Conservation (phyloP, 2,797 vertebrate genomes). For the Ceryle rudis region DNA sequence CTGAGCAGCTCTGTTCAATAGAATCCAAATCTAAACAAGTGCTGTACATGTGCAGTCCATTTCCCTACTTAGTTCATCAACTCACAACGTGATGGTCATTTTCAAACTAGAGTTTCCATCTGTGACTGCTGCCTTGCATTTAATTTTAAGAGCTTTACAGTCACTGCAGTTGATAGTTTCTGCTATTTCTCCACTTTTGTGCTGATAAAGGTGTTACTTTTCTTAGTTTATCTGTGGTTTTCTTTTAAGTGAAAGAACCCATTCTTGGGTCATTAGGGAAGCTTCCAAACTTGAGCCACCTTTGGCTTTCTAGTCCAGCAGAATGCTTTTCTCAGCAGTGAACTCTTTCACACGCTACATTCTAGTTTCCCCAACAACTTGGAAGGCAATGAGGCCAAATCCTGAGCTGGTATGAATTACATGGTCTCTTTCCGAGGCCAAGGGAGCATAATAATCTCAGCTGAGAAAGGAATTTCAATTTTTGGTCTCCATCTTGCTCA, state of each 20-base stretch:
- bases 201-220: background rate
- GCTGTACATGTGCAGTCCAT: background rate
- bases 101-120: background rate
- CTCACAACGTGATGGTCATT: background rate
- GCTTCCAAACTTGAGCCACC: background rate
- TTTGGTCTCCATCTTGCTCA: background rate
- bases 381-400: background rate
- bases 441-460: background rate
- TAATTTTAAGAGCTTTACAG: background rate
- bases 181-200: background rate
- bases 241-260: background rate
- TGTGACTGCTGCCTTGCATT: background rate
- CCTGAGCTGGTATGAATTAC: background rate
- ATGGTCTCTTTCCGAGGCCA: background rate
- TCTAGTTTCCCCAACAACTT: background rate
- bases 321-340: background rate
- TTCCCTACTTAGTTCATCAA: background rate
- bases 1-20: background rate
- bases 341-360: background rate
- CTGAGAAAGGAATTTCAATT: background rate
- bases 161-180: background rate
- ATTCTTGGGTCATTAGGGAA: background rate
- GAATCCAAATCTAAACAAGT: background rate
- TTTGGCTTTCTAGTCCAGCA: background rate
- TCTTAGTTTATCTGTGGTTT: background rate